A percentile compares a stretch with the other conserved stretches of the same genome.
phyloP scores from a whole-genome alignment of 2,888 invertebrate genomes.

The Aleiodes leptofemur region DNA sequence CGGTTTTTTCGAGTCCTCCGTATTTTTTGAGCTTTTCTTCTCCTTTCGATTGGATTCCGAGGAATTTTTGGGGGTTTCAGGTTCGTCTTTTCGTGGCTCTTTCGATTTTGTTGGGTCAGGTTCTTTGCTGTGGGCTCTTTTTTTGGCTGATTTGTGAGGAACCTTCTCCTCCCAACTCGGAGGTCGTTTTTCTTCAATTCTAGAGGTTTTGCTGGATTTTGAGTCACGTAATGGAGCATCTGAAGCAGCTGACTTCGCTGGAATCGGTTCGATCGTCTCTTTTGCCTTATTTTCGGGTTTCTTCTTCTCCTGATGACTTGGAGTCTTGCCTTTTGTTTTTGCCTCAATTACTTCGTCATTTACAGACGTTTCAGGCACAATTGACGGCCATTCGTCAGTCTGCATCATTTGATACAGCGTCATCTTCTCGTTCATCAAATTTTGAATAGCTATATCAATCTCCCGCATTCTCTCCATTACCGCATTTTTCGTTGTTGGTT shows the following conservation, averaged over 20 bases:
- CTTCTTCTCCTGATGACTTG: neutral
- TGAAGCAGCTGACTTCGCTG: neutral
- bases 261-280: neutral
- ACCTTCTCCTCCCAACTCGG: conserved; percentile 14
- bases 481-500: conserved; percentile 64
- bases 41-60: neutral
- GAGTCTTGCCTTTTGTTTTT: neutral
- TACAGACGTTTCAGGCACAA: neutral
- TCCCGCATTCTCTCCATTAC: conserved; percentile 79
- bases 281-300: neutral
- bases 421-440: conserved; percentile 78
- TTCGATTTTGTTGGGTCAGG: conserved; percentile 40
- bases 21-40: conserved; percentile 28
- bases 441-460: conserved; percentile 79
- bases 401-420: conserved; percentile 78
- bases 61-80: neutral
- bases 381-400: conserved; percentile 63
- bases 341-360: neutral
- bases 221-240: too few species aligned
- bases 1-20: neutral
- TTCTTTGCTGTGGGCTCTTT: conserved; percentile 42
- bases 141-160: conserved; percentile 27
- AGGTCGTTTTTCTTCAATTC: conserved; percentile 5
- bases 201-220: neutral
- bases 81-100: conserved; percentile 20